Evolutionary conservation across 2,888 invertebrate species (phyloP).

Genomic region (Eristalis tenax): DNA sequence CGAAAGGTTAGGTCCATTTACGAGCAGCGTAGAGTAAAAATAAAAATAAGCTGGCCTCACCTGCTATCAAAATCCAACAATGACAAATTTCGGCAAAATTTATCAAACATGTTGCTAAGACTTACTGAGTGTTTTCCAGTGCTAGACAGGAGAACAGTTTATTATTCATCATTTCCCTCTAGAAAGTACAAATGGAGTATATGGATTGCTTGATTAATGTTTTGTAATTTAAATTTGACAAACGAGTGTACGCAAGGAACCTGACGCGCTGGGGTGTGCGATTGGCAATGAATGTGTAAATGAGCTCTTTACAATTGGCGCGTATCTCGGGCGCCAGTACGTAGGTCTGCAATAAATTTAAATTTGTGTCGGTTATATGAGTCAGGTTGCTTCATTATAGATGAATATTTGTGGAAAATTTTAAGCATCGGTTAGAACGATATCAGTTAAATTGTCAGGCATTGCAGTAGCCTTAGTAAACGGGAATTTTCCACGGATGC

Average conservation of each 20-base stretch:
- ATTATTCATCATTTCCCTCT: conserved; percentile 53
- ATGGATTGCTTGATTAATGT: conserved; percentile 60
- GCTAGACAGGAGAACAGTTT: conserved; percentile 30
- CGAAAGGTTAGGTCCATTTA: conserved; percentile 19
- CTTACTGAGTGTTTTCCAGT: conserved; percentile 17
- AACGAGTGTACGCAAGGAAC: conserved; percentile 44
- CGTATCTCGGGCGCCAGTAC: conserved; percentile 30
- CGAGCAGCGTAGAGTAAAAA: conserved; percentile 29
- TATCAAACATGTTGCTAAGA: conserved; percentile 40
- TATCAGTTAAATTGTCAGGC: not conserved
- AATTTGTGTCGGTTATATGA: conserved; percentile 24
- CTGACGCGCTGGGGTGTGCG: conserved; percentile 16
- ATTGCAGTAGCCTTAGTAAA: too few relatives aligned
- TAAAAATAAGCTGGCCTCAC: conserved; percentile 26
- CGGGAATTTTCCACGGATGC: too few relatives aligned
- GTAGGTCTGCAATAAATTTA: conserved; percentile 27
- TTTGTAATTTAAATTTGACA: conserved; percentile 62
- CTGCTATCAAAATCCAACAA: conserved; percentile 53
- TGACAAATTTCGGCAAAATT: conserved; percentile 62
- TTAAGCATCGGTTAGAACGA: conserved; percentile 59
- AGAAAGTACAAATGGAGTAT: conserved; percentile 33
- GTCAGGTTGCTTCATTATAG: not conserved
- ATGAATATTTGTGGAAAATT: conserved; percentile 29
- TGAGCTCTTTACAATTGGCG: conserved; percentile 30
- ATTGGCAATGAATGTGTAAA: conserved; percentile 30